Conservation (phyloP, 2,113 vertebrate genomes). For the Sprattus sprattus region DNA sequence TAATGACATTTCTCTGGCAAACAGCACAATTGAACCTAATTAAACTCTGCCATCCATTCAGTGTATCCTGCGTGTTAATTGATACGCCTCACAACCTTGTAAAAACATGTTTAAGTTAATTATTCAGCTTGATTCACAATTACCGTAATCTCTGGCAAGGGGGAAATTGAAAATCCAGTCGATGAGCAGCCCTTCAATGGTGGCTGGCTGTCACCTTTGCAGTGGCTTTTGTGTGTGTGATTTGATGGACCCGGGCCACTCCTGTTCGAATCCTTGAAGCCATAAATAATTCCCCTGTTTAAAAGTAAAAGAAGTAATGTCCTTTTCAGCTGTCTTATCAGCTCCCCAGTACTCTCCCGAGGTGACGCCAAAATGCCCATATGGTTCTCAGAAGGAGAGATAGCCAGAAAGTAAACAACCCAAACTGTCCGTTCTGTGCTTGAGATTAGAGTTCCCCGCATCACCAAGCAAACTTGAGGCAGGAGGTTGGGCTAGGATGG, state of each 20-base stretch:
- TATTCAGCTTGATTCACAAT: slow-evolving; percentile 68
- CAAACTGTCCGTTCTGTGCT: too few relatives aligned
- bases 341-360: too few relatives aligned
- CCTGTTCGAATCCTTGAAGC: too few relatives aligned
- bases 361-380: too few relatives aligned
- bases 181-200: slow-evolving; percentile 59
- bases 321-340: too few relatives aligned
- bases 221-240: slow-evolving; percentile 59
- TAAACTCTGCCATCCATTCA: slow-evolving; percentile 58
- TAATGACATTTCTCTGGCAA: slow-evolving; percentile 60
- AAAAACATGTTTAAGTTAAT: slow-evolving; percentile 64
- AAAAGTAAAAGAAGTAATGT: too few relatives aligned
- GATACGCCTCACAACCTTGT: slow-evolving; percentile 64
- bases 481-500: background rate
- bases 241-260: slow-evolving; percentile 27
- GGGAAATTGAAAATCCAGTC: slow-evolving; percentile 63
- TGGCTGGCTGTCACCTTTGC: slow-evolving; percentile 40
- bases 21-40: slow-evolving; percentile 64
- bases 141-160: slow-evolving; percentile 61
- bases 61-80: slow-evolving; percentile 61
- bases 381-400: too few relatives aligned
- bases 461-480: background rate
- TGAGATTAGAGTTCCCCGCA: too few relatives aligned
- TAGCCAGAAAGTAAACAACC: too few relatives aligned
- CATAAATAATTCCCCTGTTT: too few relatives aligned